phyloP scores from a whole-genome alignment of 2,113 vertebrate species.

The Percopsis transmontana region DNA sequence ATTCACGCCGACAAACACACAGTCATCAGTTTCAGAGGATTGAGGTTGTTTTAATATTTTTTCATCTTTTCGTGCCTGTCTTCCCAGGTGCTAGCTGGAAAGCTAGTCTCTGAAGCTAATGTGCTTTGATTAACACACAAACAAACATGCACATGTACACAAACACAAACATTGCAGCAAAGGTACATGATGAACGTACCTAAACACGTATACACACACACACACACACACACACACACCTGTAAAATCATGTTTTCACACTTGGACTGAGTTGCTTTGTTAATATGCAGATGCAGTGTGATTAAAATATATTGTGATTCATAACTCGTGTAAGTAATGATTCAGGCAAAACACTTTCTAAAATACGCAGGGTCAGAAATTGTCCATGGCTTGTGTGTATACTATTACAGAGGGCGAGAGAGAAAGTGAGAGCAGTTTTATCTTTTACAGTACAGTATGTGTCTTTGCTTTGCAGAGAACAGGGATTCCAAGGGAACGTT shows the following conservation, averaged over 20 bases:
- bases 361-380: background rate
- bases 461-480: constrained; percentile 16
- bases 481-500: constrained; percentile 55
- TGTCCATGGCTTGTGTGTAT: background rate
- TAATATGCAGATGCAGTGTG: constrained; percentile 7
- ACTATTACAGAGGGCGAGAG: background rate
- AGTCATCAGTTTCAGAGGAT: constrained; percentile 68
- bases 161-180: constrained; percentile 13
- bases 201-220: constrained; percentile 3
- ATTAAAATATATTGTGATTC: background rate
- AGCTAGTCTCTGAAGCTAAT: too few relatives aligned
- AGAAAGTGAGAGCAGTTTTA: constrained; percentile 20
- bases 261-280: background rate
- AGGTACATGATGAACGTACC: constrained; percentile 4
- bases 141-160: constrained; percentile 15
- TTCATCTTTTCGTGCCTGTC: constrained; percentile 14
- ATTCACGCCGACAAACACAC: constrained; percentile 67
- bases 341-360: background rate
- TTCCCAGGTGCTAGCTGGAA: background rate
- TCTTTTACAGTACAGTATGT: too few relatives aligned
- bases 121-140: background rate
- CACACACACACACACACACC: background rate
- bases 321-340: background rate
- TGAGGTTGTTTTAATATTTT: constrained; percentile 32
- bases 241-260: background rate